phyloP scores from a whole-genome alignment of 2,797 vertebrate genomes.

The Enteromius radiatus region DNA sequence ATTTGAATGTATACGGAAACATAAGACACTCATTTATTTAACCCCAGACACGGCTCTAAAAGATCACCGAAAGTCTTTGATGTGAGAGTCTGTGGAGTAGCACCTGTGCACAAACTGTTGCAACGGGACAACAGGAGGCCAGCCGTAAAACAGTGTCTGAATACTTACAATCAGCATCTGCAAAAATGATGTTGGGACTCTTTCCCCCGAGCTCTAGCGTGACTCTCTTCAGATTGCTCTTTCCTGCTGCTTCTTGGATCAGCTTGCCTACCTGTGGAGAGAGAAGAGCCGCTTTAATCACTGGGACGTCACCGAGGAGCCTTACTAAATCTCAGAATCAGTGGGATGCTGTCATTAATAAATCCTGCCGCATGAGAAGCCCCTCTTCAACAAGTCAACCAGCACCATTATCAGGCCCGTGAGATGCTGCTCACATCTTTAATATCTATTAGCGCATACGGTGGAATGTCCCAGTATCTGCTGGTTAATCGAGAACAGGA shows the following conservation, averaged over 20 bases:
- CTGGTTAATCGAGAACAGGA: slow-evolving; percentile 70
- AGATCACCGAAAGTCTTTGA: slow-evolving; percentile 54
- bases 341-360: slow-evolving; percentile 71
- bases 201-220: slow-evolving; percentile 98
- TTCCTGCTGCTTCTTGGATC: slow-evolving; percentile 98
- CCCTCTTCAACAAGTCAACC: slow-evolving; percentile 59
- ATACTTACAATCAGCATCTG: slow-evolving; percentile 97
- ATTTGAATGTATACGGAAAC: slow-evolving; percentile 15
- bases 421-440: slow-evolving; percentile 63
- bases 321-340: slow-evolving; percentile 70
- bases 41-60: slow-evolving; percentile 27
- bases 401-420: slow-evolving; percentile 66
- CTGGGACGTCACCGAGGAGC: slow-evolving; percentile 18
- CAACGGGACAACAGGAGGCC: slow-evolving; percentile 57
- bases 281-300: slow-evolving; percentile 50
- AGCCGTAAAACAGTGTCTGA: slow-evolving; percentile 60
- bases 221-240: slow-evolving; percentile 98
- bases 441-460: slow-evolving; percentile 73
- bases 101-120: slow-evolving; percentile 62
- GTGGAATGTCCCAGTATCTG: slow-evolving; percentile 69
- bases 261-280: slow-evolving; percentile 92
- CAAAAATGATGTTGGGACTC: slow-evolving; percentile 99
- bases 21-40: background rate
- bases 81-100: slow-evolving; percentile 51
- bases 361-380: slow-evolving; percentile 70